Conservation (phyloP, 2,888 invertebrate species). For the Hemithea aestivaria region DNA sequence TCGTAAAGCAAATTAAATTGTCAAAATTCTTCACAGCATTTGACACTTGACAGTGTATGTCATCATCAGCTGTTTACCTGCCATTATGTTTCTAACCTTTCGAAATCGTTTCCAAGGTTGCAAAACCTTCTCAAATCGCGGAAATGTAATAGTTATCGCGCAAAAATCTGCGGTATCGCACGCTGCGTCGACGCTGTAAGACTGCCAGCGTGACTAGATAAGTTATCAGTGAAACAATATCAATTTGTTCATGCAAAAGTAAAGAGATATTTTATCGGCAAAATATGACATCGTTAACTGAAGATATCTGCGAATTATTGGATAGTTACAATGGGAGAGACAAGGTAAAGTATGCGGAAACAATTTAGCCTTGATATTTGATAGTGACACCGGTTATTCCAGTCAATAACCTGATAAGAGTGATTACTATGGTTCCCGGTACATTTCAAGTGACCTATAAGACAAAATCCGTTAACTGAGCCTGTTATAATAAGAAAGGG, state of each 20-base stretch:
- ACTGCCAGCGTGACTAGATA: constrained; percentile 22
- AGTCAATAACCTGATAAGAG: constrained; percentile 35
- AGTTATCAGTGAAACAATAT: constrained; percentile 34
- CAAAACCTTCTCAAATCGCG: constrained; percentile 41
- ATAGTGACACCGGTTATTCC: constrained; percentile 34
- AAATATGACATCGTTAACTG: constrained; percentile 59
- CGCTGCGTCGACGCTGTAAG: constrained; percentile 26
- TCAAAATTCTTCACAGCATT: no score
- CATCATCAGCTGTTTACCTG: constrained; percentile 38
- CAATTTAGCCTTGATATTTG: constrained; percentile 46
- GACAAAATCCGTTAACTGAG: not conserved
- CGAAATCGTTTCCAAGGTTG: constrained; percentile 48
- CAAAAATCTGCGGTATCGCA: constrained; percentile 40
- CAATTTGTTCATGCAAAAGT: constrained; percentile 6
- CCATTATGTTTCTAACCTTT: constrained; percentile 42
- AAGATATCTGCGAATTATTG: constrained; percentile 84
- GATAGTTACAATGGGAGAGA: constrained; percentile 92
- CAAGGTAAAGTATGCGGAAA: constrained; percentile 81
- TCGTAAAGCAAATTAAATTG: no score
- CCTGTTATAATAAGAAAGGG: not conserved
- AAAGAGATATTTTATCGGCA: constrained; percentile 14
- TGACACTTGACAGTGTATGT: constrained; percentile 51
- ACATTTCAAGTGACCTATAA: not conserved
- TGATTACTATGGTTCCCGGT: constrained; percentile 2
- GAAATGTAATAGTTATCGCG: constrained; percentile 61